Evolutionary conservation across 1,140 invertebrate genomes (phyloP), one percentile per base, ranked within the genome.

Genomic region (Macrosteles quadrilineatus): DNA sequence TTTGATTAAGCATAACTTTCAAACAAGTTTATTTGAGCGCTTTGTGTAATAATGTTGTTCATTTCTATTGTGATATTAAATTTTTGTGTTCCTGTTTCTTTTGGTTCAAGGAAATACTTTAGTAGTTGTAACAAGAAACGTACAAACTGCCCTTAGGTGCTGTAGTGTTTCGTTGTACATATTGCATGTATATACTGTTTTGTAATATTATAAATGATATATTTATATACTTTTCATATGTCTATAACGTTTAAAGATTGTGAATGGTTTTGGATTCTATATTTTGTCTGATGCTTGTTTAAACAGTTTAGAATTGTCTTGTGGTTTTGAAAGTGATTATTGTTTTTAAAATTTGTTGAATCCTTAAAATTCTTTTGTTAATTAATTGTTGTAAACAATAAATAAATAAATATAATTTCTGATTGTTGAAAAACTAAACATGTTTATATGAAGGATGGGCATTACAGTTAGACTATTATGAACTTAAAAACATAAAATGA

Each of bases 81-180:
- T 50, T 21, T 50, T 50, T 19, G 14, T 50, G 14, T 50, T 50
- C 21, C 14, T 50, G 47, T 17, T n/a, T n/a, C n/a, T n/a, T n/a
- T 50, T 4, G 14, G 14, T 19, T 19, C 3, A 21, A 11, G 14
- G 27, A 21, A 55, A 25, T 43, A 23, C 12, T 43, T 27, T 67
- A 43, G 23, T 67, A 19, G 14, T 55, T 68, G 17, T 43, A 67
- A 19, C 12, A 21, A 21, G 21, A 19, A 50, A 50, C 47, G 47
- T 50, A 50, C 47, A 50, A 50, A 50, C 47, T 50, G 47, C 47
- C 47, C 47, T 3, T 50, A 50, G 47, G 47, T 50, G 47, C 47
- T 50, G 47, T 50, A 50, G 21, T 11, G 21, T 50, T 17, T 50
- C 47, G n/a, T 6, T 50, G 47, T 50, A 17, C 4, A 50, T 50